These are phyloP conservation scores for Cyphomyrus discorhynchus DNA, from an alignment of 2,113 vertebrate genomes.

Conservation along the genomic window DNA sequence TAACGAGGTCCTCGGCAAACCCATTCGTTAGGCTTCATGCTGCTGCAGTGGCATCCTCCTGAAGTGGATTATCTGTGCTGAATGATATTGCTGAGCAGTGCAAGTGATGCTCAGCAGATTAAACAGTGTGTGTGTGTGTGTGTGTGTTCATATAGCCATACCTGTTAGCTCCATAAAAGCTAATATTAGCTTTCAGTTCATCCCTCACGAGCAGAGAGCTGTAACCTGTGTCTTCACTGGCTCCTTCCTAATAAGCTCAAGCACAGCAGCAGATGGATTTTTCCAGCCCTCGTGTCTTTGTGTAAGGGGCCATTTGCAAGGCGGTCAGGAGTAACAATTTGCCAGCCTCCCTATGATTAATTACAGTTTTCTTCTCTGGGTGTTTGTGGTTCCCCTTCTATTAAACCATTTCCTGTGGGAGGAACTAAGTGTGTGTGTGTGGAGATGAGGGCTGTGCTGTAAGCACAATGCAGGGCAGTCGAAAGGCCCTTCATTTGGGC, in stretches of 20 bases:
- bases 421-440: background rate
- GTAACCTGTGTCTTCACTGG: background rate
- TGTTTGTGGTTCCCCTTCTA: background rate
- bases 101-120: no score
- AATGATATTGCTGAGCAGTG: background rate
- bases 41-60: background rate
- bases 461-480: background rate
- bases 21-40: background rate
- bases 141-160: background rate
- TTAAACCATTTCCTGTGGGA: background rate
- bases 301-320: conserved; percentile 1
- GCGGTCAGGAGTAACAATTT: conserved; percentile 12
- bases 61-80: background rate
- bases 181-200: background rate
- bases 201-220: background rate
- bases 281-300: background rate
- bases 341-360: background rate
- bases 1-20: background rate
- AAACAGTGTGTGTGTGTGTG: background rate
- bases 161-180: background rate
- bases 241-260: background rate
- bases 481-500: background rate
- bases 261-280: background rate
- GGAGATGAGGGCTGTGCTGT: background rate
- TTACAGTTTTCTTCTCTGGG: background rate